Evolutionary conservation across 2,797 vertebrate species (phyloP), one percentile per base, ranked within the genome.

Genomic region (Chlorospingus semifuscus): DNA sequence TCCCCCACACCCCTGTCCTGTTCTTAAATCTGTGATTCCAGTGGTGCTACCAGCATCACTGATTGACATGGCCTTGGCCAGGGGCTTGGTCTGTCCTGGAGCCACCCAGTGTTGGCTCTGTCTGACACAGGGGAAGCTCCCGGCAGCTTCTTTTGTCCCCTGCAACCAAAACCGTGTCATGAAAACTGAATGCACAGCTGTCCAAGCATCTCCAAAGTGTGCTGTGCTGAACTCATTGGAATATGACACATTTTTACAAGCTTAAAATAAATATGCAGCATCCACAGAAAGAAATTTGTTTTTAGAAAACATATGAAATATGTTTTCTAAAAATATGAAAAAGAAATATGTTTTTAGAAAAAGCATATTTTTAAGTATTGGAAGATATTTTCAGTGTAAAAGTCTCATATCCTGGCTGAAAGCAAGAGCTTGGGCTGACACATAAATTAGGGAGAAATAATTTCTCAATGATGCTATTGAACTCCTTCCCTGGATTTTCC

Each of bases 1-100:
- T 13, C 6, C 41, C 8, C 12, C 13, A 29, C 7, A 3, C 6
- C 12, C 10, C 6, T 0, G 4, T 47, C 24, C 24, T 6, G 2
- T 9, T 49, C 26, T 32, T 63, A 36, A 32, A 19, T 32, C 36
- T 63, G 41, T 30, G 23, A 60, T 66, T 46, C 17, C 30, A 47
- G 12, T 30, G 6, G 8, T 29, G 32, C 9, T 42, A 9, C 23
- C 49, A 76, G 27, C 23, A 69, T 21, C 34, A n/a, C 49, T 76
- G 42, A 55, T 8, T 3, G 49, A 34, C 15, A 32, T 26, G 27
- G 15, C 34, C 32, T 61, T 75, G 47, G 19, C 41, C 47, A 47
- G 49, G 6, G 18, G 3, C 12, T 46, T 26, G 24, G 5, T 75
- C 30, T 15, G 3, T 55, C 26, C 42, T 55, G 24, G 5, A 81